phyloP scores from a whole-genome alignment of 2,797 vertebrate species.

The Onychomys arenicola region DNA sequence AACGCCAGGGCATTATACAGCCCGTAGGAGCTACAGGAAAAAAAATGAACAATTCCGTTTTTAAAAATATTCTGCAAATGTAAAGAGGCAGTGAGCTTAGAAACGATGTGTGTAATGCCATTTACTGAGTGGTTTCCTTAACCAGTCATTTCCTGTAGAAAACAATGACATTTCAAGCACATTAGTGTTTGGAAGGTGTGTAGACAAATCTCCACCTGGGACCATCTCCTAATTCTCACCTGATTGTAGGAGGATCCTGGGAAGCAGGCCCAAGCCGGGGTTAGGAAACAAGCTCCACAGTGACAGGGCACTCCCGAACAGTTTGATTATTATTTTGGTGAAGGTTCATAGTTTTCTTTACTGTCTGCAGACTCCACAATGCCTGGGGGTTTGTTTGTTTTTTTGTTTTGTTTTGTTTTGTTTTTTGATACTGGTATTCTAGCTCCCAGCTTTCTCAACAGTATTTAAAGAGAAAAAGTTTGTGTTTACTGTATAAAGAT shows the following conservation, averaged over 20 bases:
- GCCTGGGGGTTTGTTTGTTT: too few relatives aligned
- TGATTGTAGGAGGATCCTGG: not conserved
- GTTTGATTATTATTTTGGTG: slow-evolving; percentile 47
- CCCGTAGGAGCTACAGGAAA: not conserved
- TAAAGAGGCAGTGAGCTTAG: slow-evolving; percentile 31
- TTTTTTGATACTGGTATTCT: slow-evolving; percentile 44
- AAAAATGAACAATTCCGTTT: not conserved
- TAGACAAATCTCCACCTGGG: not conserved
- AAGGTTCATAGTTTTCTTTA: slow-evolving; percentile 19
- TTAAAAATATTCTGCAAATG: not conserved
- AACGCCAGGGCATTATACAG: not conserved
- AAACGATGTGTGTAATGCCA: slow-evolving; percentile 37
- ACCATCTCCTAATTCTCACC: not conserved
- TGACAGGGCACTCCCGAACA: not conserved
- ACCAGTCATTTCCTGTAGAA: slow-evolving; percentile 27
- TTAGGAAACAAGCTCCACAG: not conserved
- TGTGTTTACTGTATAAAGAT: slow-evolving; percentile 74
- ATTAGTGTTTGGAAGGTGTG: not conserved
- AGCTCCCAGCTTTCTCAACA: not conserved
- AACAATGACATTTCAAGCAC: not conserved
- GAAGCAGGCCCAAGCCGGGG: not conserved
- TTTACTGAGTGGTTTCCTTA: slow-evolving; percentile 14
- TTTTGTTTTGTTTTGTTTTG: too few relatives aligned
- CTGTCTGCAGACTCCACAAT: not conserved
- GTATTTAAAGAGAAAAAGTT: slow-evolving; percentile 54